Base-by-base conservation (phyloP, 2,888 invertebrate species). In the Ariolimax columbianus region DNA sequence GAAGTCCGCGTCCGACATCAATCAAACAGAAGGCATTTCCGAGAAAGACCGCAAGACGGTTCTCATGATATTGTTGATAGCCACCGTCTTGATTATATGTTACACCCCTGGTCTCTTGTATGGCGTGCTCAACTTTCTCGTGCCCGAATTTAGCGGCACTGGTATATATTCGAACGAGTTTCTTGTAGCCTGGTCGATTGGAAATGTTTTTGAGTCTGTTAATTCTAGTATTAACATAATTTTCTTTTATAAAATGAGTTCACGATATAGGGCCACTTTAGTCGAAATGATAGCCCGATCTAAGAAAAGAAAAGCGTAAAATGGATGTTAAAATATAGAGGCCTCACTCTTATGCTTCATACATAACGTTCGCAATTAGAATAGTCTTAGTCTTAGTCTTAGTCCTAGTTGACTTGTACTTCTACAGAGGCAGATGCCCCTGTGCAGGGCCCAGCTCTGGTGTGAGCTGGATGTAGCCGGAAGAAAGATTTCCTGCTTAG, bases 171-270 rank as follows among this genome's bases (percentile, higher is more conserved):
- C 6, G 9, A 77, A 77, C 59, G 59, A 59, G n/a, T 77, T 77
- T 36, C 77, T 77, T n/a, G 55, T 59, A 9, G 33, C 77, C 0
- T 77, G 77, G 77, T 77, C 77, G n/a, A 23, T 77, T 55, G 55
- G 55, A 6, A 77, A 77, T 26, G 38, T 77, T 2, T 77, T 77
- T 23, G 59, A 77, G 38, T 59, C 59, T 0, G 77, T 77, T 55
- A 77, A 77, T 59, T 77, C 77, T 14, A 77, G 77, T 36, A n/a
- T 77, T 11, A 77, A 77, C 30, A 77, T 77, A 7, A 30, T 77
- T 38, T 77, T 77, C 59, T 77, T 26, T n/a, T 59, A 59, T n/a
- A 77, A 33, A n/a, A 77, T 77, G 77, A 77, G 77, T 26, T 59
- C 77, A 6, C 33, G 38, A 0, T 77, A 77, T 14, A 55, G 77